phyloP scores from a whole-genome alignment of 2,797 vertebrate genomes.

The Orientallactaga sibirica region DNA sequence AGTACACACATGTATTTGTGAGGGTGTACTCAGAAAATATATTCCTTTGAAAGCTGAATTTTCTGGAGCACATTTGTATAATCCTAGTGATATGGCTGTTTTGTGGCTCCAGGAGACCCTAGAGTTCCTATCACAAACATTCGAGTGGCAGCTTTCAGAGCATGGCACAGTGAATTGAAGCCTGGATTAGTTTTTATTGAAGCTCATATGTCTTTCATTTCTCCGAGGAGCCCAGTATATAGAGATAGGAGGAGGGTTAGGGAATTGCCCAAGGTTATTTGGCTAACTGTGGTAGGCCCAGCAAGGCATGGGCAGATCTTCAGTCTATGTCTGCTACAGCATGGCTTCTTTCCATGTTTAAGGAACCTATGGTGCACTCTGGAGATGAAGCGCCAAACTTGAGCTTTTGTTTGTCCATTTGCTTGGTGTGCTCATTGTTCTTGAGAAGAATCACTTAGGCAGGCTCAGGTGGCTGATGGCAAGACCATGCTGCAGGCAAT shows the following conservation, averaged over 20 bases:
- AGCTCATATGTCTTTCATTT: background rate
- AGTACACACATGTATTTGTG: background rate
- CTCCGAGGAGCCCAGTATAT: background rate
- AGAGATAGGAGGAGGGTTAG: background rate
- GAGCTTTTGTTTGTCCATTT: background rate
- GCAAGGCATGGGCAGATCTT: background rate
- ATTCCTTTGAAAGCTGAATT: background rate
- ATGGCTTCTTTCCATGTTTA: background rate
- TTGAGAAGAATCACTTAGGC: background rate
- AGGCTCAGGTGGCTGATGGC: background rate
- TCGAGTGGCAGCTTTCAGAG: background rate
- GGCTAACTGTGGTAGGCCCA: no score
- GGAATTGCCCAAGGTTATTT: background rate
- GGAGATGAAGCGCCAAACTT: background rate
- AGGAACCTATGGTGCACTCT: background rate
- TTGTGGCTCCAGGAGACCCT: background rate
- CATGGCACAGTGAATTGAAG: background rate
- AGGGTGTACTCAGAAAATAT: background rate
- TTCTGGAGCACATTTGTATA: conserved; percentile 8
- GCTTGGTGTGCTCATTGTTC: background rate
- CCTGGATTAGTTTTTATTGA: background rate
- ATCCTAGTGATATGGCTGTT: background rate
- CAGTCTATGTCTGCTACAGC: background rate
- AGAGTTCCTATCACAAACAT: background rate
- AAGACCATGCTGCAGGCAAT: background rate